Evolutionary conservation across 2,888 invertebrate species (phyloP), one percentile per base, ranked within the genome.

Genomic region (Rhingia rostrata): DNA sequence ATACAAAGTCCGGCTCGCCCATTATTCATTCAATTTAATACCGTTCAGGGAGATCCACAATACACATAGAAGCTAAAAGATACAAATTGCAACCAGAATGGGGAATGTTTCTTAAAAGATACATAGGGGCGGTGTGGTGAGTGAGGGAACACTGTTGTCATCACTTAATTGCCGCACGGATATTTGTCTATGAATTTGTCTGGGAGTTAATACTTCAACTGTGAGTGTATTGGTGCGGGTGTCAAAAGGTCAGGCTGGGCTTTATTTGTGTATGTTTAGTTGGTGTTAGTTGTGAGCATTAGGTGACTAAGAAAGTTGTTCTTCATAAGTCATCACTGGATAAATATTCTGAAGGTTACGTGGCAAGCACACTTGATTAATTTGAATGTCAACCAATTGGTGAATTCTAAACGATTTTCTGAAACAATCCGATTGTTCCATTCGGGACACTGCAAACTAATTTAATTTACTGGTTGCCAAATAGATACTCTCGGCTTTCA

Each of bases 101-200:
- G 39, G 47, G 10, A 54, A 41, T 39, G 22, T 37, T 43, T 39
- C 7, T 9, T n/a, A n/a, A 47, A 7, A 35, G 10, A 10, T 51
- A 12, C 39, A 12, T 4, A 4, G 22, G n/a, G 51, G 7, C 14
- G 32, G n/a, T 10, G 7, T 10, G 32, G n/a, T 10, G 49, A 6
- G 5, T 3, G 30, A 10, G 14, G 43, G n/a, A 7, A 14, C 14
- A 56, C 39, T 51, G 58, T 75, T 81, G 75, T 81, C 77, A 75
- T 81, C 37, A 64, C 64, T 81, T 70, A 81, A 81, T 81, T 81
- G 70, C 63, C 69, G 63, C 63, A 63, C 74, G 58, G 69, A 81
- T 22, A 22, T 81, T 75, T 64, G 80, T 37, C 45, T 64, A 75
- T 77, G 60, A 61, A 51, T 64, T 64, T 53, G 58, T 64, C 53